Conservation (phyloP, 2,888 invertebrate species). For the Sturmia bella region DNA sequence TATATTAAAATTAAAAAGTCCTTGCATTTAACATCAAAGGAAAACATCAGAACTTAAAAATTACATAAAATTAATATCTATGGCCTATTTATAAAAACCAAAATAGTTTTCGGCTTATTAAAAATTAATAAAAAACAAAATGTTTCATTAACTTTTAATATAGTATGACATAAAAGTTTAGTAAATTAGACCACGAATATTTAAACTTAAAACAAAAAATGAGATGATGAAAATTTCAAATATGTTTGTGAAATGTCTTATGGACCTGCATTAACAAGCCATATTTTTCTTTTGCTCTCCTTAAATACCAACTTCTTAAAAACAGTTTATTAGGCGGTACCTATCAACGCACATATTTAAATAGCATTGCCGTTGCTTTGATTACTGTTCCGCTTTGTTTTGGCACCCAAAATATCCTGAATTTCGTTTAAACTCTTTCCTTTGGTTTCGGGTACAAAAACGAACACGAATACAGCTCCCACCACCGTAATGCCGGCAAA, state of each 20-base stretch:
- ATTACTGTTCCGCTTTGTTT: constrained; percentile 61
- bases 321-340: constrained; percentile 14
- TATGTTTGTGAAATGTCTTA: constrained; percentile 14
- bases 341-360: constrained; percentile 9
- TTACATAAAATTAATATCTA: constrained; percentile 6
- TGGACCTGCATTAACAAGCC: constrained; percentile 22
- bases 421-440: constrained; percentile 81
- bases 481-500: constrained; percentile 86
- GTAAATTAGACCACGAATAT: neutral
- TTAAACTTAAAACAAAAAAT: constrained; percentile 26
- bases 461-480: constrained; percentile 87
- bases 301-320: constrained; percentile 22
- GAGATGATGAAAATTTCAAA: constrained; percentile 29
- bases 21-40: constrained; percentile 41
- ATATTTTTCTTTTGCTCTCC: neutral
- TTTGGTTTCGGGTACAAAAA: constrained; percentile 84
- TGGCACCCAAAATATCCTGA: constrained; percentile 77
- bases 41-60: constrained; percentile 36
- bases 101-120: no score
- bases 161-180: neutral
- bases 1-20: constrained; percentile 33
- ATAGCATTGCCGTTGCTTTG: constrained; percentile 63
- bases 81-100: neutral
- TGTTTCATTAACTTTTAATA: neutral
- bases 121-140: neutral